These are phyloP conservation scores for Drusus annulatus DNA, from an alignment of 1,140 invertebrate genomes.

Conservation along the genomic window DNA sequence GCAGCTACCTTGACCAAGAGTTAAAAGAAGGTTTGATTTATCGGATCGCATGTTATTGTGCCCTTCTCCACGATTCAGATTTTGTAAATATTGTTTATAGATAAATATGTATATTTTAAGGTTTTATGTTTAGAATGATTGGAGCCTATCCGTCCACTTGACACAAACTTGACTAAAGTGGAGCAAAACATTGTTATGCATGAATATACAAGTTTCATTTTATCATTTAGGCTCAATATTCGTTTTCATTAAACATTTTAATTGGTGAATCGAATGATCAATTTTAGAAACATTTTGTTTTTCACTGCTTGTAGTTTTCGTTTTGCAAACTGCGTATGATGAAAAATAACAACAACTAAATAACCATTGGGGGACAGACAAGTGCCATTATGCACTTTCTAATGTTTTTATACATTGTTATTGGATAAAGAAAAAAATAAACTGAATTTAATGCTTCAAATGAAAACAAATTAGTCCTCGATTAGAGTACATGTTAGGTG, in stretches of 20 bases:
- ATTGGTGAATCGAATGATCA: too few relatives aligned
- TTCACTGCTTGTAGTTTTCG: too few relatives aligned
- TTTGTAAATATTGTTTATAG: conserved; percentile 56
- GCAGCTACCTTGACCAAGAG: not conserved
- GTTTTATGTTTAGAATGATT: conserved; percentile 22
- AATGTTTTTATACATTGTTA: not conserved
- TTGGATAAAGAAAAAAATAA: not conserved
- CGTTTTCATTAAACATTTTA: too few relatives aligned
- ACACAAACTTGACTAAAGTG: conserved; percentile 46
- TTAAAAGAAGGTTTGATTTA: conserved; percentile 7
- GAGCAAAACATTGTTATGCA: not conserved
- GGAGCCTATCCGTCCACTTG: conserved; percentile 52
- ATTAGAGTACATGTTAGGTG: too few relatives aligned
- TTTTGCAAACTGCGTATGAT: too few relatives aligned
- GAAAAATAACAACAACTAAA: too few relatives aligned
- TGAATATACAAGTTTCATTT: too few relatives aligned
- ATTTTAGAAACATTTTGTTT: too few relatives aligned
- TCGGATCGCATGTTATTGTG: not conserved
- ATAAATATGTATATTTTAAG: conserved; percentile 40
- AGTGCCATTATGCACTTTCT: not conserved
- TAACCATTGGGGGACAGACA: too few relatives aligned
- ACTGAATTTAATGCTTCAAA: not conserved
- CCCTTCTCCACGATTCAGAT: not conserved
- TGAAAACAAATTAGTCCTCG: too few relatives aligned
- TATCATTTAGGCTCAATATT: too few relatives aligned